Evolutionary conservation across 2,797 vertebrate species (phyloP).

Genomic region (Dryobates pubescens): DNA sequence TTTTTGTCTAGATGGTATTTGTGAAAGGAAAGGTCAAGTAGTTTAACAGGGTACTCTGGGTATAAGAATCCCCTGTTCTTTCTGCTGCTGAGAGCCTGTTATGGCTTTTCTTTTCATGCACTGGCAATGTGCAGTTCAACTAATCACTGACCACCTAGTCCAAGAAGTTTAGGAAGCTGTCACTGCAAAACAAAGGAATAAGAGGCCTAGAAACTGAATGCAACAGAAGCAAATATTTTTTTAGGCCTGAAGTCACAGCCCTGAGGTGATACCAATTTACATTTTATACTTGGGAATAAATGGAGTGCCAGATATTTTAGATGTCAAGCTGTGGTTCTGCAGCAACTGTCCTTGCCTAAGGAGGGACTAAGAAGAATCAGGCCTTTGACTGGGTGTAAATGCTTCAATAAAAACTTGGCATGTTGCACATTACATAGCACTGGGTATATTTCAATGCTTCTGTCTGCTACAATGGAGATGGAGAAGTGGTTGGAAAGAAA

Average conservation of each 20-base stretch:
- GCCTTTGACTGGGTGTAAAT: not conserved
- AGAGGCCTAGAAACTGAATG: not conserved
- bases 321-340: not conserved
- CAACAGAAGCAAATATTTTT: not conserved
- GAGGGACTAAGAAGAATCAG: not conserved
- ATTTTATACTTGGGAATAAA: not conserved
- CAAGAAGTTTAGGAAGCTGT: not conserved
- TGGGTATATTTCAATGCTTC: not conserved
- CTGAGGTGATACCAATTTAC: not conserved
- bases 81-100: constrained; percentile 42
- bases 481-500: not conserved
- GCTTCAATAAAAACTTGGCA: constrained; percentile 9
- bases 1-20: not conserved
- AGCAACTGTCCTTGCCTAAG: not conserved
- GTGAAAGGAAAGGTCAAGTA: not conserved
- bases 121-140: not conserved
- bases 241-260: not conserved
- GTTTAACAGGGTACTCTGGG: not conserved
- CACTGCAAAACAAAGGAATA: not conserved
- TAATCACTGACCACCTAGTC: not conserved
- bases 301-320: not conserved
- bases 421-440: not conserved
- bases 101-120: not conserved
- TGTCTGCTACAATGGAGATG: not conserved
- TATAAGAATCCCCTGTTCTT: constrained; percentile 4